A percentile compares a stretch with the other conserved stretches of the same genome.
phyloP scores from a whole-genome alignment of 2,797 vertebrate species.

The Muraenolepis orangiensis region DNA sequence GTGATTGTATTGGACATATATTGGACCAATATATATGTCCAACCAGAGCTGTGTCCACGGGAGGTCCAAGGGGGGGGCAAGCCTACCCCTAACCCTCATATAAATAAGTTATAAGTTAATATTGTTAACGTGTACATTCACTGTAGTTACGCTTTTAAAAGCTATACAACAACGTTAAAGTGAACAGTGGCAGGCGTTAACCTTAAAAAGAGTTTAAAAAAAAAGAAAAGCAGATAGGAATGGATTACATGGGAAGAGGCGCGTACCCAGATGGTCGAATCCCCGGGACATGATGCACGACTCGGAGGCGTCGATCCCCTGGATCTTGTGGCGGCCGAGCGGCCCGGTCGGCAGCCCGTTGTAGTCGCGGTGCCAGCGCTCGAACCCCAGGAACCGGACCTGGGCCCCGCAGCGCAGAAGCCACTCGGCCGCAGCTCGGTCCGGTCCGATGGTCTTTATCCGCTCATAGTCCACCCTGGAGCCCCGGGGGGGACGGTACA shows the following conservation, averaged over 20 bases:
- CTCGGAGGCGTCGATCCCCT: slow-evolving; percentile 88
- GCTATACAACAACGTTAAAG: neutral
- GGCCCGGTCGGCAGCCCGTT: slow-evolving; percentile 86
- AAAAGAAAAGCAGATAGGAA: neutral
- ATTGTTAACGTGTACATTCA: neutral
- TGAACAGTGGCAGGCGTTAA: neutral
- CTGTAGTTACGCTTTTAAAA: neutral
- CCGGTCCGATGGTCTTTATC: slow-evolving; percentile 83
- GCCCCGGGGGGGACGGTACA: neutral
- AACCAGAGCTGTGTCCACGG: neutral
- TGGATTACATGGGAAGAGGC: neutral
- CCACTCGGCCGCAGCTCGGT: slow-evolving; percentile 93
- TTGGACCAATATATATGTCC: neutral
- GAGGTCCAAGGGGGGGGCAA: no score
- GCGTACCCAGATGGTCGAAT: slow-evolving; percentile 89
- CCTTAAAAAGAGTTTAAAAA: neutral
- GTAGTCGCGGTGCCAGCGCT: slow-evolving; percentile 91
- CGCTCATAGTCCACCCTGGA: slow-evolving; percentile 93
- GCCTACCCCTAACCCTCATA: neutral
- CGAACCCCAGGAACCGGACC: slow-evolving; percentile 84
- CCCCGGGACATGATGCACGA: slow-evolving; percentile 95
- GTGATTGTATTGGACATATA: no score
- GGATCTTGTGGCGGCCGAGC: slow-evolving; percentile 83
- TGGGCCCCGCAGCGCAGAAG: slow-evolving; percentile 90
- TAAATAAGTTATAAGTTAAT: no score